These are phyloP conservation scores for Melikaiella ostensackeni DNA, from an alignment of 2,888 invertebrate genomes.

Conservation along the genomic window DNA sequence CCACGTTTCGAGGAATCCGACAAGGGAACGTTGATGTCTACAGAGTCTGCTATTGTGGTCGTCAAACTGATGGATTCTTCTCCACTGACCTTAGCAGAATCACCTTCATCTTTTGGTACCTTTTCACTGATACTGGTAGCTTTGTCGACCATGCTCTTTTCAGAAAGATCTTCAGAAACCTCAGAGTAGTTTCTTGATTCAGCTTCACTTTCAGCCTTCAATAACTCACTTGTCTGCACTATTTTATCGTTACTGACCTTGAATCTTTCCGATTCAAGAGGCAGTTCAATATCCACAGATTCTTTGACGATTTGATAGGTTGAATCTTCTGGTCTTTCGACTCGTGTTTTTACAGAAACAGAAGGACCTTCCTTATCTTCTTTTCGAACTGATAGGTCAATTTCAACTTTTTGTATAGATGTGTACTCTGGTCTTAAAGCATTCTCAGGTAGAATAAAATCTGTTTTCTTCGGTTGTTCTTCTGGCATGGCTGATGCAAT, in stretches of 20 bases:
- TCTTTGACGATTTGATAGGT: conserved; percentile 65
- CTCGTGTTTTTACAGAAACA: conserved; percentile 67
- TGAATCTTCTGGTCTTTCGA: conserved; percentile 60
- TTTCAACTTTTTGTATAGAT: conserved; percentile 68
- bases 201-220: conserved; percentile 59
- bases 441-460: conserved; percentile 46
- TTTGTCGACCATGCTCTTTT: conserved; percentile 54
- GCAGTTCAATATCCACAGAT: conserved; percentile 69
- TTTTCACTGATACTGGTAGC: conserved; percentile 64
- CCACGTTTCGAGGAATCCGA: conserved; percentile 79
- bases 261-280: conserved; percentile 63
- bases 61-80: conserved; percentile 67
- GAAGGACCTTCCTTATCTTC: conserved; percentile 60
- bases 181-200: conserved; percentile 53
- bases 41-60: conserved; percentile 79
- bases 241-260: conserved; percentile 63
- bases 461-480: background rate
- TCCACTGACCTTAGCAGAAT: conserved; percentile 54
- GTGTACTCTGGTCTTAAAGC: conserved; percentile 60
- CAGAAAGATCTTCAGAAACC: conserved; percentile 33
- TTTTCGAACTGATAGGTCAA: conserved; percentile 68
- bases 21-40: conserved; percentile 78
- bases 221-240: conserved; percentile 64
- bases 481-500: background rate
- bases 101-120: conserved; percentile 60